These are phyloP conservation scores for Sus cebifrons DNA, from an alignment of 2,797 vertebrate species.

Conservation along the genomic window DNA sequence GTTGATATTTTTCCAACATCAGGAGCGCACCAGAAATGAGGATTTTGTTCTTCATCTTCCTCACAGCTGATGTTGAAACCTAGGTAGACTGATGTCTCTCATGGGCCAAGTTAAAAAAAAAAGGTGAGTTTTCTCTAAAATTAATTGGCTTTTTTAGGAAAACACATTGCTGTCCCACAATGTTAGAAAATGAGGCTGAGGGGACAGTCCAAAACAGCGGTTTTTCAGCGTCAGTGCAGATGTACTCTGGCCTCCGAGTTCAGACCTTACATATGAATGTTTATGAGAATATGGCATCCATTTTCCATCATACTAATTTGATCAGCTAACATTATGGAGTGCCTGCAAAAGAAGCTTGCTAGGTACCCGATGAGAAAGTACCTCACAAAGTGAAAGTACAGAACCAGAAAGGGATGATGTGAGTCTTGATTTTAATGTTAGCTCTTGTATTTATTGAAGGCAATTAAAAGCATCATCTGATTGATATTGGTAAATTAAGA, in stretches of 20 bases:
- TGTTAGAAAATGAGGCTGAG: background rate
- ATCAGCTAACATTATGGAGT: background rate
- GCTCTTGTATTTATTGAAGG: conserved; percentile 47
- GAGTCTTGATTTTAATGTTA: conserved; percentile 16
- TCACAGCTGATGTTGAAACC: conserved; percentile 86
- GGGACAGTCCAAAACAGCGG: background rate
- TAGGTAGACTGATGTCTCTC: conserved; percentile 71
- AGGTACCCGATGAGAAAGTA: background rate
- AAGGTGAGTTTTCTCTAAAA: conserved; percentile 76
- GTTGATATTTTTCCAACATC: conserved; percentile 87
- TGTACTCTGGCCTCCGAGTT: background rate
- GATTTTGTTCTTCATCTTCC: conserved; percentile 87
- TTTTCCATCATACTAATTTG: background rate
- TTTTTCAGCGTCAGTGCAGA: background rate
- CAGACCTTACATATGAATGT: background rate
- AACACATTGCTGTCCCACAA: conserved; percentile 21
- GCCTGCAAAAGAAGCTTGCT: background rate
- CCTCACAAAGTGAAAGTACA: conserved; percentile 71
- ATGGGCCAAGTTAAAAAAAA: conserved; percentile 86
- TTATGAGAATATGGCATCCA: background rate
- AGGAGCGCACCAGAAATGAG: conserved; percentile 88
- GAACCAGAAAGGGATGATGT: background rate
- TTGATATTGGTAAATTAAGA: background rate
- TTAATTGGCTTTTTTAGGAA: conserved; percentile 58
- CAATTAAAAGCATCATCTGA: conserved; percentile 52